These are phyloP conservation scores for Carassius carassius DNA, from an alignment of 2,113 vertebrate genomes.

Conservation along the genomic window DNA sequence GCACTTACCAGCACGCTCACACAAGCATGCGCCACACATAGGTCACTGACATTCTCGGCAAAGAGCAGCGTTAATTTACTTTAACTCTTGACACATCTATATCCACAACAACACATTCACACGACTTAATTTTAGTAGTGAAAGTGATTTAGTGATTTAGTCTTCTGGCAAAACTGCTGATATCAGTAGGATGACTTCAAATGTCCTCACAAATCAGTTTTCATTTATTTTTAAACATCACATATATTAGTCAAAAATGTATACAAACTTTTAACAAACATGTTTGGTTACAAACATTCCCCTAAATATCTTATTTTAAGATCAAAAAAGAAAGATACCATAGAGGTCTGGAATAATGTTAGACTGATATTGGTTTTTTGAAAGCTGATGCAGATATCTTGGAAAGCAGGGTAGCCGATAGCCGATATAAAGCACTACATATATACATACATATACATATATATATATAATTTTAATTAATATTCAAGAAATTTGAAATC, in stretches of 20 bases:
- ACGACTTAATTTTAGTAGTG: not conserved
- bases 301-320: not conserved
- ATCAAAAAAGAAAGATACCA: not conserved
- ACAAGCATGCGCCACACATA: slow-evolving; percentile 42
- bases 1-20: slow-evolving; percentile 35
- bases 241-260: not conserved
- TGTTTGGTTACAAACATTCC: not conserved
- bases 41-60: not conserved
- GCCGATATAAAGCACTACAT: too few relatives aligned
- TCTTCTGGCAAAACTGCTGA: not conserved
- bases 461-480: too few relatives aligned
- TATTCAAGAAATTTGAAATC: too few relatives aligned
- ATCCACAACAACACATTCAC: not conserved
- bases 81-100: not conserved
- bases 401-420: too few relatives aligned
- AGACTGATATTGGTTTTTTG: too few relatives aligned
- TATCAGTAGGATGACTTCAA: not conserved
- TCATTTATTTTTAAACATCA: not conserved
- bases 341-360: not conserved
- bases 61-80: not conserved
- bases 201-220: not conserved
- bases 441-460: too few relatives aligned
- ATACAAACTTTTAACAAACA: not conserved
- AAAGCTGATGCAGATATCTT: too few relatives aligned
- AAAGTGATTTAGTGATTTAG: not conserved